phyloP scores from a whole-genome alignment of 2,113 vertebrate genomes.

The Xenopus laevis region DNA sequence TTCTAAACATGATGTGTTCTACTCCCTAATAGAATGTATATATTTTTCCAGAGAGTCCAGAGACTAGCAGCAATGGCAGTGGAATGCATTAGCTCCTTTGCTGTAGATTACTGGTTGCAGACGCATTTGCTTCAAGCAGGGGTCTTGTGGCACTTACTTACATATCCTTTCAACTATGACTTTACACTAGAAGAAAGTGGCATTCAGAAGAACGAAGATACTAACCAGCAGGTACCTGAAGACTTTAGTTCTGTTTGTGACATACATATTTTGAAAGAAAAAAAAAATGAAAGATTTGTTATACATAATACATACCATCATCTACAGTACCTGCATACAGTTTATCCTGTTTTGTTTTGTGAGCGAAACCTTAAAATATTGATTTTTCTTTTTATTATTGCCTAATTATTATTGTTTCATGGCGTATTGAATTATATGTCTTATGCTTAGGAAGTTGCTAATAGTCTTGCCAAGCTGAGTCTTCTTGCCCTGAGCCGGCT shows the following conservation, averaged over 20 bases:
- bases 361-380: no score
- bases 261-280: no score
- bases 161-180: conserved; percentile 92
- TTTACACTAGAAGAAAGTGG: conserved; percentile 96
- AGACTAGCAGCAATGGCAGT: conserved; percentile 83
- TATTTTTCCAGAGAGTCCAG: conserved; percentile 72
- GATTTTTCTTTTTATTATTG: no score
- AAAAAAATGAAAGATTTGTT: no score
- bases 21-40: no score
- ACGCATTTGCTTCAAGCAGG: conserved; percentile 93
- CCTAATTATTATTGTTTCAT: no score
- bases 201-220: conserved; percentile 90
- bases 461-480: conserved; percentile 89
- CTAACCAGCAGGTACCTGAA: conserved; percentile 83
- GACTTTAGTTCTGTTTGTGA: no score
- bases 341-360: no score
- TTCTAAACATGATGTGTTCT: no score
- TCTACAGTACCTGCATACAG: neutral
- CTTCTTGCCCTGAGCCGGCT: conserved; percentile 84
- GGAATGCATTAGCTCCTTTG: conserved; percentile 91
- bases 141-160: conserved; percentile 90
- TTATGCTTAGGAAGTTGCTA: conserved; percentile 80
- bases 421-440: neutral
- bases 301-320: no score
- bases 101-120: conserved; percentile 93